These are phyloP conservation scores for Noctuana brunneofusca DNA, from an alignment of 2,888 invertebrate genomes.

Conservation along the genomic window DNA sequence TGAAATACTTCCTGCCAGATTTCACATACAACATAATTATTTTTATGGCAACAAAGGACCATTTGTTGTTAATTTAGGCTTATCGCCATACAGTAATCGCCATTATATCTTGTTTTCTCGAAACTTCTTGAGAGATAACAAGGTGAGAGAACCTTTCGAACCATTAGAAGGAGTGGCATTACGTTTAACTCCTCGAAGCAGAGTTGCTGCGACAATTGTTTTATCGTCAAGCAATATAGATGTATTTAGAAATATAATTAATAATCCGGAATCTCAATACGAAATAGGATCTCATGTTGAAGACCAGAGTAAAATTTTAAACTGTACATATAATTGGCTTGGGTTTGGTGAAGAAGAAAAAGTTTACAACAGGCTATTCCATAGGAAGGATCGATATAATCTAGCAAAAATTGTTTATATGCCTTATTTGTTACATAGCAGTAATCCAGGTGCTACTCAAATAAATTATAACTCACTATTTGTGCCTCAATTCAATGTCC, in stretches of 20 bases:
- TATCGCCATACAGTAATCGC: conserved; percentile 92
- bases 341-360: conserved; percentile 89
- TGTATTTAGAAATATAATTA: conserved; percentile 94
- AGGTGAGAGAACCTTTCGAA: conserved; percentile 92
- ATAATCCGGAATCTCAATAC: conserved; percentile 94
- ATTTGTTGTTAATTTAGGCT: conserved; percentile 93
- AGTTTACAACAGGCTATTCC: conserved; percentile 89
- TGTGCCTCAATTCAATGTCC: conserved; percentile 89
- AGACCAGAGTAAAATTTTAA: conserved; percentile 96
- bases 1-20: conserved; percentile 87
- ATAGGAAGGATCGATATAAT: conserved; percentile 96
- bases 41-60: conserved; percentile 94
- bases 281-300: conserved; percentile 97
- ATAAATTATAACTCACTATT: conserved; percentile 89
- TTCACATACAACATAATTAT: conserved; percentile 92
- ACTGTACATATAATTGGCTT: conserved; percentile 97
- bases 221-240: conserved; percentile 95
- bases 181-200: conserved; percentile 92
- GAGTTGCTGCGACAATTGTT: conserved; percentile 96
- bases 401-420: conserved; percentile 95
- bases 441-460: conserved; percentile 93
- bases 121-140: conserved; percentile 94
- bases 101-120: conserved; percentile 93
- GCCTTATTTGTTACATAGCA: conserved; percentile 94
- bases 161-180: conserved; percentile 85